Base-by-base conservation (phyloP, 1,140 invertebrate genomes). In the Anoplophora glabripennis region DNA sequence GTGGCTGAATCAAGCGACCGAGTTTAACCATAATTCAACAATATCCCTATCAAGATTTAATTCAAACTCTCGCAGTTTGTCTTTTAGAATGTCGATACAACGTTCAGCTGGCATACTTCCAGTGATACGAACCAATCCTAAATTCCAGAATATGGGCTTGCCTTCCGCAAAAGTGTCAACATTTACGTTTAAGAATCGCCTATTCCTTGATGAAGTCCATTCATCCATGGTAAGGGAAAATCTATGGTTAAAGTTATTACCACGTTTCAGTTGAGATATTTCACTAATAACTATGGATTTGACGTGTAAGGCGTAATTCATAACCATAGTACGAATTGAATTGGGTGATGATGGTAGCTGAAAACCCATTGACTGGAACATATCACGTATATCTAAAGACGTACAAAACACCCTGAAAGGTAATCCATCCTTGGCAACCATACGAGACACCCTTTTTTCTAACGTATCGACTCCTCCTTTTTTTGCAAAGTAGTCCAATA, bases 201-300 rank as follows among this genome's bases (percentile, higher is more conserved):
- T 49, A 10, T 57, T 57, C 55, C 48, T 57, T 37, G 45, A 49
- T 49, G 55, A 57, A 49, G 55, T 57, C 44, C 55, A 57, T 36
- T 57, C 55, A 37, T 57, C 55, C 48, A 60, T 38, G 28, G 52
- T 54, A 28, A 60, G 42, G 8, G 58, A 46, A 60, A 60, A 54
- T 54, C 44, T 54, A 11, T 60, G 34, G 48, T n/a, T n/a, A n/a
- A n/a, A n/a, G n/a, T n/a, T n/a, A n/a, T n/a, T n/a, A n/a, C n/a
- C n/a, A n/a, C n/a, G 28, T 38, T 45, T 47, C 18, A 10, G 15
- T 44, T 53, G n/a, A 35, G 17, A 36, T 17, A 59, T 21, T 42
- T 59, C 57, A 45, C 49, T 21, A 36, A 45, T 53, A 42, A 59
- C 21, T 44, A 44, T 59, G 12, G 53, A 44, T 59, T 59, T 59